Conservation (phyloP, 2,888 invertebrate genomes). For the Plebejus melissa region DNA sequence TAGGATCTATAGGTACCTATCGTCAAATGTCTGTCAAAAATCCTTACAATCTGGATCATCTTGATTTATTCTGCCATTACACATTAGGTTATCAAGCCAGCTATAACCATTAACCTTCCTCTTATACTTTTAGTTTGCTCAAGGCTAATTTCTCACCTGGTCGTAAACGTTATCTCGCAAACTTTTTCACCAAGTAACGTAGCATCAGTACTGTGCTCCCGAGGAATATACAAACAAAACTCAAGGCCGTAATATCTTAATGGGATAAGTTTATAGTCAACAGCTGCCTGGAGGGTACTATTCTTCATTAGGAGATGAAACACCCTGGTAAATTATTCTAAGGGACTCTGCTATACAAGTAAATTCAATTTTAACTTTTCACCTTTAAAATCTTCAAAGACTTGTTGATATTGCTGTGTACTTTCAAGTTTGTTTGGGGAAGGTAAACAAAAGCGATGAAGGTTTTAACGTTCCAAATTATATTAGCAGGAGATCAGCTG, state of each 20-base stretch:
- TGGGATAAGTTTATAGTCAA: constrained; percentile 66
- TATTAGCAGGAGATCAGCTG: neutral
- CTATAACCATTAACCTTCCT: constrained; percentile 14
- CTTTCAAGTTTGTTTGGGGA: constrained; percentile 17
- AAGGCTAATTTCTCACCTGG: constrained; percentile 19
- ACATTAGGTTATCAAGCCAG: neutral
- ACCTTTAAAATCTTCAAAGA: constrained; percentile 17
- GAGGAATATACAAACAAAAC: constrained; percentile 41
- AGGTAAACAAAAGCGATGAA: constrained; percentile 16
- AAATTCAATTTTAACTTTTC: constrained; percentile 71
- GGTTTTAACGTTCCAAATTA: constrained; percentile 7
- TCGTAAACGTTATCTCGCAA: constrained; percentile 20
- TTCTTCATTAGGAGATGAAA: constrained; percentile 69
- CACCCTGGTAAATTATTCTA: constrained; percentile 71
- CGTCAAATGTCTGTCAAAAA: neutral
- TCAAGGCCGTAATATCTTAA: constrained; percentile 72
- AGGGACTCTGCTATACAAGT: constrained; percentile 73
- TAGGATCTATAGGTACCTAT: no score
- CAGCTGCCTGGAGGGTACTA: constrained; percentile 67
- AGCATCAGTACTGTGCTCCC: constrained; percentile 18
- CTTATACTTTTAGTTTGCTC: constrained; percentile 10
- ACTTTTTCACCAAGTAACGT: constrained; percentile 18
- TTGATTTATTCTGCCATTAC: neutral
- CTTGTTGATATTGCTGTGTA: constrained; percentile 28
- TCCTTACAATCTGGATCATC: neutral